Percentiles rank a stretch among this genome's conserved stretches.
Evolutionary conservation across 2,888 invertebrate species (phyloP).

Genomic region (Harpalus rubripes): DNA sequence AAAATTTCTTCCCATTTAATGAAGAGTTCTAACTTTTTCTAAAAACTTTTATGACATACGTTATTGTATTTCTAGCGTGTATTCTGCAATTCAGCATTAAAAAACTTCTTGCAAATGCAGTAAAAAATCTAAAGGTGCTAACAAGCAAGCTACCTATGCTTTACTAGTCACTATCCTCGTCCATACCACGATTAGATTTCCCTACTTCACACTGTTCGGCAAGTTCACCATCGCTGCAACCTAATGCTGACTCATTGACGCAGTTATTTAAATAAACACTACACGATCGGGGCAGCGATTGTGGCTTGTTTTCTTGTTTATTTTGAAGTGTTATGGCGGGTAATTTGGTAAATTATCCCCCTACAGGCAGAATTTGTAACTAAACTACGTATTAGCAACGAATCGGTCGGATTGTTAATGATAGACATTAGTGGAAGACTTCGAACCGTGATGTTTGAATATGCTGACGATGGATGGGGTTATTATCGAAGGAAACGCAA

Average conservation of each 20-base stretch:
- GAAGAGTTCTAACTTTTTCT: no score
- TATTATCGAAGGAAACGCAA: slow-evolving; percentile 63
- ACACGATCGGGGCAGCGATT: slow-evolving; percentile 76
- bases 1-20: no score
- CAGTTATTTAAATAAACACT: slow-evolving; percentile 78
- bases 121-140: slow-evolving; percentile 70
- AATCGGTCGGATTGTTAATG: slow-evolving; percentile 81
- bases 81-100: background rate
- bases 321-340: slow-evolving; percentile 78
- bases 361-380: slow-evolving; percentile 82
- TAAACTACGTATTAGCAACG: slow-evolving; percentile 83
- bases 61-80: background rate
- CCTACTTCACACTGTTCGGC: slow-evolving; percentile 63
- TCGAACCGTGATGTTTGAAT: slow-evolving; percentile 79
- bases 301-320: slow-evolving; percentile 77
- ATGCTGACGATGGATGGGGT: slow-evolving; percentile 75
- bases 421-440: slow-evolving; percentile 78
- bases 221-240: slow-evolving; percentile 68
- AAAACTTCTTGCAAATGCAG: slow-evolving; percentile 1
- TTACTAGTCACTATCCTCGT: slow-evolving; percentile 68
- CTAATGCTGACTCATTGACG: slow-evolving; percentile 68
- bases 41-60: no score
- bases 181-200: slow-evolving; percentile 69
- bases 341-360: slow-evolving; percentile 81
- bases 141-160: slow-evolving; percentile 71